Evolutionary conservation across 2,888 invertebrate genomes (phyloP).

Genomic region (Coecobrya sp.): DNA sequence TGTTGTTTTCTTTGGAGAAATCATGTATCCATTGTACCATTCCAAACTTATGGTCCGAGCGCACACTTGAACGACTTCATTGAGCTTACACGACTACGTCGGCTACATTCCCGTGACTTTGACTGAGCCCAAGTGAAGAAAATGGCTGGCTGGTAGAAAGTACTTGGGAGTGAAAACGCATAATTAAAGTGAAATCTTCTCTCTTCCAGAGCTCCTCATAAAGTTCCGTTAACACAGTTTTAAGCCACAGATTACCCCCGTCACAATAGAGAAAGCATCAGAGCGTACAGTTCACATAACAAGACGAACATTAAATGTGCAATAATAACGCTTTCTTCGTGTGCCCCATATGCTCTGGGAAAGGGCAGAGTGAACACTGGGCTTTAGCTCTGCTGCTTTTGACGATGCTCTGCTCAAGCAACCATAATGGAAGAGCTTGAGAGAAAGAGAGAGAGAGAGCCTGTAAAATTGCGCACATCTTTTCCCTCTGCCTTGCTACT

Average conservation of each 20-base stretch:
- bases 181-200: conserved; percentile 79
- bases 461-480: conserved; percentile 75
- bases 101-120: not conserved
- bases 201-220: conserved; percentile 72
- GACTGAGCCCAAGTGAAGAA: not conserved
- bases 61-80: conserved; percentile 24
- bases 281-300: conserved; percentile 78
- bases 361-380: conserved; percentile 53
- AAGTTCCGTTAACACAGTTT: conserved; percentile 81
- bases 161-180: conserved; percentile 68
- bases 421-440: conserved; percentile 48
- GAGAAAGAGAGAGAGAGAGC: conserved; percentile 58
- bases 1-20: not conserved
- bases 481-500: conserved; percentile 41
- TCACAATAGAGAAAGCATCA: conserved; percentile 76
- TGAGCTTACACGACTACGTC: not conserved
- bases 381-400: not conserved
- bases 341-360: not conserved
- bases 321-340: conserved; percentile 76
- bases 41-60: conserved; percentile 47
- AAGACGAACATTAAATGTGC: conserved; percentile 73
- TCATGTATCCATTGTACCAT: not conserved
- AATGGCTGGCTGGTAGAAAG: conserved; percentile 7
- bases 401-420: conserved; percentile 54
- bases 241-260: conserved; percentile 81